These are phyloP conservation scores for Danionella cerebrum DNA, from an alignment of 2,113 vertebrate genomes.

Conservation along the genomic window DNA sequence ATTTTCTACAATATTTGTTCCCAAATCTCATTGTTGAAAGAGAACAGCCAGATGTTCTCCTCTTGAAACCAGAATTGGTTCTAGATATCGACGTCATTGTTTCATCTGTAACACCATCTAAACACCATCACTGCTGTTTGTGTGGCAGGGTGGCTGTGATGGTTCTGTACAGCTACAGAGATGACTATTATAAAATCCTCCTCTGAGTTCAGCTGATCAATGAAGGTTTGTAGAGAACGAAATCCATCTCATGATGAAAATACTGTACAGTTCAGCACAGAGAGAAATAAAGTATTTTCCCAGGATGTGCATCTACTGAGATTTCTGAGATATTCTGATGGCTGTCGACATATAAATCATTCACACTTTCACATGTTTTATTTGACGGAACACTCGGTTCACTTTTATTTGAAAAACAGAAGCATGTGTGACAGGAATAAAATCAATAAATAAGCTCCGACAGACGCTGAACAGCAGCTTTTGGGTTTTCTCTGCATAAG, in stretches of 20 bases:
- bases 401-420: conserved; percentile 64
- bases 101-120: too few species aligned
- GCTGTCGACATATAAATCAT: too few species aligned
- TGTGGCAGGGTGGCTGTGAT: conserved; percentile 77
- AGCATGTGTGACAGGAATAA: conserved; percentile 65
- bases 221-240: too few species aligned
- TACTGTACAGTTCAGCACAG: background rate
- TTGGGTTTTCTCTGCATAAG: conserved; percentile 53
- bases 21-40: too few species aligned
- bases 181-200: conserved; percentile 89
- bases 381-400: conserved; percentile 58
- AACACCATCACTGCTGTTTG: too few species aligned
- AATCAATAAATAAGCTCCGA: conserved; percentile 70
- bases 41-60: too few species aligned
- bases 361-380: too few species aligned
- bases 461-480: conserved; percentile 67
- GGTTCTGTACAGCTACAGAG: conserved; percentile 88
- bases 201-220: too few species aligned
- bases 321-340: background rate
- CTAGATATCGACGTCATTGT: too few species aligned
- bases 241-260: conserved; percentile 9
- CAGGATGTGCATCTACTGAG: background rate
- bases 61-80: too few species aligned
- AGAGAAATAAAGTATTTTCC: conserved; percentile 34
- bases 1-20: too few species aligned